phyloP scores from a whole-genome alignment of 2,888 invertebrate species.

The Bibio marci region DNA sequence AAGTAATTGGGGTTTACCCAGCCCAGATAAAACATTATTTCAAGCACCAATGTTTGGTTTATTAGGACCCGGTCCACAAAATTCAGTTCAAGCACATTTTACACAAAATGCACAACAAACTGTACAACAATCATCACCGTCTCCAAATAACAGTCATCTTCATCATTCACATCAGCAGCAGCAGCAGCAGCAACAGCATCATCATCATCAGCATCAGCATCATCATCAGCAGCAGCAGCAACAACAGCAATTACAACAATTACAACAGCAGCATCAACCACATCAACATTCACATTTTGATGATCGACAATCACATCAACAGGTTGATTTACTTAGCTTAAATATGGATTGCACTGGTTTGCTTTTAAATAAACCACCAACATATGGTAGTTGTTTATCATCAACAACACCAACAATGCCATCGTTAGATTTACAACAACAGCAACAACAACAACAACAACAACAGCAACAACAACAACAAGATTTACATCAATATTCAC shows the following conservation, averaged over 20 bases:
- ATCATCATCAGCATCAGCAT: slow-evolving; percentile 30
- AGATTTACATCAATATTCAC: slow-evolving; percentile 35
- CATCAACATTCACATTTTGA: slow-evolving; percentile 25
- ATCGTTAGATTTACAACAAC: slow-evolving; percentile 32
- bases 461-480: slow-evolving; percentile 29
- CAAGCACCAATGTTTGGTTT: slow-evolving; percentile 45
- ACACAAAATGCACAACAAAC: slow-evolving; percentile 28
- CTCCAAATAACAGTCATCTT: slow-evolving; percentile 19
- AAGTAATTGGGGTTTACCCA: slow-evolving; percentile 56
- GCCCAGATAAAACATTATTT: slow-evolving; percentile 45
- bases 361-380: slow-evolving; percentile 44
- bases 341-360: slow-evolving; percentile 40
- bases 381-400: slow-evolving; percentile 37
- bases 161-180: slow-evolving; percentile 17
- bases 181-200: slow-evolving; percentile 31
- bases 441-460: slow-evolving; percentile 26
- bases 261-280: slow-evolving; percentile 13
- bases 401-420: slow-evolving; percentile 16
- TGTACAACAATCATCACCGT: slow-evolving; percentile 29
- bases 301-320: slow-evolving; percentile 30
- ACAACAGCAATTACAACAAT: neutral
- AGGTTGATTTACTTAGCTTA: slow-evolving; percentile 38
- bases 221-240: slow-evolving; percentile 16
- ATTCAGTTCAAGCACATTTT: slow-evolving; percentile 36
- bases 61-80: slow-evolving; percentile 39